phyloP scores from a whole-genome alignment of 2,113 vertebrate genomes.

The Brachyistius frenatus region DNA sequence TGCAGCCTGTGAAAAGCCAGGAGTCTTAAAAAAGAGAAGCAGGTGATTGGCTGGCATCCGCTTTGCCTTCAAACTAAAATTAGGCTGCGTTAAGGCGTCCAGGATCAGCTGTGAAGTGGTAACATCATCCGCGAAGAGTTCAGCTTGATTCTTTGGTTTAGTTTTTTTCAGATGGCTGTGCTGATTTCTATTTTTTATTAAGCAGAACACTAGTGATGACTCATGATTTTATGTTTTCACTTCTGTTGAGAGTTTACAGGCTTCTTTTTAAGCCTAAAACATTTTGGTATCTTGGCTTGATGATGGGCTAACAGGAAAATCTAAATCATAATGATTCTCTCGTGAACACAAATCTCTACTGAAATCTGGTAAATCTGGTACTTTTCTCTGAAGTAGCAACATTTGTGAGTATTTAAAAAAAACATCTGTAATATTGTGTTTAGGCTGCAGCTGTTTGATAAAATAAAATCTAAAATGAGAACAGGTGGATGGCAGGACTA shows the following conservation, averaged over 20 bases:
- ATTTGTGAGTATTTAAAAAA: no score
- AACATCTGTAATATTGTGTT: no score
- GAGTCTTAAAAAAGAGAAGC: constrained; percentile 57
- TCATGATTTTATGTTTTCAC: neutral
- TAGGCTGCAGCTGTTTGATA: no score
- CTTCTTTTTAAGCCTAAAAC: no score
- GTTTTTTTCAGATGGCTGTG: neutral
- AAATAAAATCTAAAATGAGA: neutral
- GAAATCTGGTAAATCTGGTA: no score
- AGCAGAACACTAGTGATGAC: neutral
- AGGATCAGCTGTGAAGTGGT: constrained; percentile 61
- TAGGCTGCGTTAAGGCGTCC: constrained; percentile 65
- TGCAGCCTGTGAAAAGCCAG: constrained; percentile 37
- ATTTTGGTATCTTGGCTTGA: no score
- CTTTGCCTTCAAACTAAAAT: constrained; percentile 75
- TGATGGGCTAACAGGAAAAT: no score
- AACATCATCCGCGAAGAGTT: constrained; percentile 50
- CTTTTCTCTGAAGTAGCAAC: no score
- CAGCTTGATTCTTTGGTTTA: neutral
- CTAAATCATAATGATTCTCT: no score
- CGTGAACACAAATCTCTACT: no score
- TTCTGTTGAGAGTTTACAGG: no score
- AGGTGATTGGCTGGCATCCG: constrained; percentile 54
- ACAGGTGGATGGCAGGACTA: neutral
- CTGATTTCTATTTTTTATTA: neutral